These are phyloP conservation scores for Neostethus bicornis DNA, from an alignment of 2,797 vertebrate species.

Conservation along the genomic window DNA sequence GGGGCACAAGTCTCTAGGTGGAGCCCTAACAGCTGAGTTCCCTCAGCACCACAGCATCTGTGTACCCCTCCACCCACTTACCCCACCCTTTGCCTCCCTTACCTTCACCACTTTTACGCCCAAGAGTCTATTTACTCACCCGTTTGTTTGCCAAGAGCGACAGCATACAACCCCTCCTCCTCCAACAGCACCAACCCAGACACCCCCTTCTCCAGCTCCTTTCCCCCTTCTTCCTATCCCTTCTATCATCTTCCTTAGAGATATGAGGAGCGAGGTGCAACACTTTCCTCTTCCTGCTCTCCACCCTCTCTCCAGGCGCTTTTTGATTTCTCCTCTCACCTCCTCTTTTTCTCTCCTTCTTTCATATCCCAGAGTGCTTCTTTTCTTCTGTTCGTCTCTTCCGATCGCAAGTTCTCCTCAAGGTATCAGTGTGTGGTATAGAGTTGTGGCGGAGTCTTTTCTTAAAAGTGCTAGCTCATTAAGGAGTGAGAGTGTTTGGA, in stretches of 20 bases:
- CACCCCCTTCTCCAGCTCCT: slow-evolving; percentile 48
- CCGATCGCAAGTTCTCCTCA: slow-evolving; percentile 81
- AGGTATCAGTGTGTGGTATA: slow-evolving; percentile 81
- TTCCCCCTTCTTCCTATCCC: slow-evolving; percentile 54
- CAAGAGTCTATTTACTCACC: slow-evolving; percentile 82
- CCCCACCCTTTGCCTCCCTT: slow-evolving; percentile 53
- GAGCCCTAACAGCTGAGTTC: slow-evolving; percentile 73
- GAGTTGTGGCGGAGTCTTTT: slow-evolving; percentile 77
- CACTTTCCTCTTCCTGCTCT: slow-evolving; percentile 80
- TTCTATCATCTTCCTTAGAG: slow-evolving; percentile 82
- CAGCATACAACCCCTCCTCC: slow-evolving; percentile 64
- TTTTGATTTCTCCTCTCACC: slow-evolving; percentile 78
- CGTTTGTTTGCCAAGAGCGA: slow-evolving; percentile 80
- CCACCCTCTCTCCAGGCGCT: slow-evolving; percentile 79
- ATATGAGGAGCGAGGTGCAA: slow-evolving; percentile 79
- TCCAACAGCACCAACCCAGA: slow-evolving; percentile 47
- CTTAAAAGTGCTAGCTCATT: slow-evolving; percentile 86
- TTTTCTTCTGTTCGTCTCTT: slow-evolving; percentile 77
- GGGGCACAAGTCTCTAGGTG: slow-evolving; percentile 66
- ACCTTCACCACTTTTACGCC: slow-evolving; percentile 70
- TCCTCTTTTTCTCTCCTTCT: slow-evolving; percentile 72
- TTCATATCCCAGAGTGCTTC: slow-evolving; percentile 76
- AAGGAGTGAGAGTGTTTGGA: slow-evolving; percentile 84
- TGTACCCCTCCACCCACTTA: slow-evolving; percentile 31
- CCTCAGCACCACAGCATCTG: slow-evolving; percentile 57